phyloP scores from a whole-genome alignment of 2,113 vertebrate genomes.

The Rattus rattus region DNA sequence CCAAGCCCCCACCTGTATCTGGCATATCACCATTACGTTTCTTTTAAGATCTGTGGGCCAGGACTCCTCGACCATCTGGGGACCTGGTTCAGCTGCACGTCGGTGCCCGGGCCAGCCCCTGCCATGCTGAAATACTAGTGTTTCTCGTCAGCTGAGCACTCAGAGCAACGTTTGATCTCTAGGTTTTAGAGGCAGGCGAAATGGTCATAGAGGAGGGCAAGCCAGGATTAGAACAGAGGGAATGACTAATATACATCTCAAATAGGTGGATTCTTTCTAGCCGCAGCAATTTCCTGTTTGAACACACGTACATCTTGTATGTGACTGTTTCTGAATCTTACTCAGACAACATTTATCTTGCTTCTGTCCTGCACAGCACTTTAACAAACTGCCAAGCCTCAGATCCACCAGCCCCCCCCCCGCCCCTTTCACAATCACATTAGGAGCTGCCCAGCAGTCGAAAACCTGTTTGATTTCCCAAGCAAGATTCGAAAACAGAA shows the following conservation, averaged over 20 bases:
- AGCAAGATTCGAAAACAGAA: constrained; percentile 61
- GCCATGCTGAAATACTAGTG: neutral
- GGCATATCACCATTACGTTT: neutral
- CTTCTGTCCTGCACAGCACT: neutral
- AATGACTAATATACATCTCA: neutral
- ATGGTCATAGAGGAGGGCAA: neutral
- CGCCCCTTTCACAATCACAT: neutral
- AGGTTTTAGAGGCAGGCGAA: neutral
- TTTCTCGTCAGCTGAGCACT: neutral
- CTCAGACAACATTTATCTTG: neutral
- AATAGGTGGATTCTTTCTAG: neutral
- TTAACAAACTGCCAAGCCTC: neutral
- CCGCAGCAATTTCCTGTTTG: neutral
- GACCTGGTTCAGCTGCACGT: neutral
- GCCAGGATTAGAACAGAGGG: neutral
- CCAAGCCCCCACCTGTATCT: neutral
- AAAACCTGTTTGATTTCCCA: constrained; percentile 32
- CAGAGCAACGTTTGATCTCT: neutral
- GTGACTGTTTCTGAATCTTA: neutral
- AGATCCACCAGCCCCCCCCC: too few species aligned
- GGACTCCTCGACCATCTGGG: neutral
- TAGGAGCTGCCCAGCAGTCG: neutral
- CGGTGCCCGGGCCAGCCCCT: neutral
- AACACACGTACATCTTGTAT: neutral
- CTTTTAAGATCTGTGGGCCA: neutral